Conservation (phyloP, 2,113 vertebrate genomes). For the Carollia perspicillata region DNA sequence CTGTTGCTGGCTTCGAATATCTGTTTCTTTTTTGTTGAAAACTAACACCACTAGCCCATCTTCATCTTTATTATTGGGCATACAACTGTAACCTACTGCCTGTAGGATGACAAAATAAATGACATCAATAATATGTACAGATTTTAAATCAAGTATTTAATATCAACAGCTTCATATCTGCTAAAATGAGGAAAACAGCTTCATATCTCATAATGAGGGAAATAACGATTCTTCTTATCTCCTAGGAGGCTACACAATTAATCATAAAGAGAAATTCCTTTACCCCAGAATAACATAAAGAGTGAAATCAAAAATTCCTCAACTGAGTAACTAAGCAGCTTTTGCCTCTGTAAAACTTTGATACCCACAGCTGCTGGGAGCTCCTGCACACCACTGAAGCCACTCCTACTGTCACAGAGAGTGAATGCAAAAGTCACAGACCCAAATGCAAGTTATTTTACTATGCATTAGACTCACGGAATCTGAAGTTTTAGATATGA, state of each 20-base stretch:
- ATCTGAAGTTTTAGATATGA: slow-evolving; percentile 2
- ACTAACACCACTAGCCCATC: slow-evolving; percentile 93
- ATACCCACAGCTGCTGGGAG: neutral
- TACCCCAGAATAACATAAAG: neutral
- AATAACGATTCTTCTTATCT: neutral
- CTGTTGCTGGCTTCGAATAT: slow-evolving; percentile 94
- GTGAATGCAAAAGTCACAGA: neutral
- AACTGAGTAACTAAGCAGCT: slow-evolving; percentile 19
- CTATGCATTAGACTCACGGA: neutral
- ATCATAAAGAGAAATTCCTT: slow-evolving; percentile 20
- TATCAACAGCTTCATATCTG: neutral
- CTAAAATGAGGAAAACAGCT: neutral
- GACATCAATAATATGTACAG: slow-evolving; percentile 4
- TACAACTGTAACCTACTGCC: slow-evolving; percentile 96
- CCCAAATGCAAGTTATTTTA: neutral
- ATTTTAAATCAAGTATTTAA: neutral
- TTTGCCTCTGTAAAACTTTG: neutral
- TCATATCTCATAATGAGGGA: neutral
- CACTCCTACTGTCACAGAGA: neutral
- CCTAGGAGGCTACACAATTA: neutral
- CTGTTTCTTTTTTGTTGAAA: slow-evolving; percentile 93
- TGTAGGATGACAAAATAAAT: slow-evolving; percentile 72
- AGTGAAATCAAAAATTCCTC: slow-evolving; percentile 6
- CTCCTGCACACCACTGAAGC: neutral
- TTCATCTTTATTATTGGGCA: slow-evolving; percentile 94